Evolutionary conservation across 2,113 vertebrate species (phyloP), one percentile per base, ranked within the genome.

Genomic region (Scopus umbretta): DNA sequence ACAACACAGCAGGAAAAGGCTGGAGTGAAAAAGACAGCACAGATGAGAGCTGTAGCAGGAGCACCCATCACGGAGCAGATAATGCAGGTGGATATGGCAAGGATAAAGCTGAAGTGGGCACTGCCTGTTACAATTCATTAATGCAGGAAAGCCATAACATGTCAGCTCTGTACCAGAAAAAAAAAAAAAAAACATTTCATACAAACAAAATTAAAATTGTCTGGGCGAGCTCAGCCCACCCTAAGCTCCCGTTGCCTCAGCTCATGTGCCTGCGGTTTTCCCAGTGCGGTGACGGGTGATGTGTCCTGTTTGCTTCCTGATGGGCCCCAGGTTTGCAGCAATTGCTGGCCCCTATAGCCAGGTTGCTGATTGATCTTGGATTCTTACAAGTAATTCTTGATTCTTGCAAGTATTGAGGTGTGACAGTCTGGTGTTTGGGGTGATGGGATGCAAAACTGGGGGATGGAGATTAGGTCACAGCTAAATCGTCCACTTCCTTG

Each of bases 261-360:
- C 36, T 23, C n/a, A 4, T 9, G 13, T 11, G 32, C 47, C 32
- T 18, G 61, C 2, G 1, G 21, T 30, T 55, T 76, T 32, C 32
- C 25, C 2, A 3, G 32, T 0, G 1, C 2, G 1, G 29, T 42
- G 56, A 29, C 0, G 6, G 52, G 27, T 19, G 50, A 15, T 0
- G 0, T 6, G 16, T 36, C 58, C 63, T 11, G 2, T 34, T n/a
- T 7, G 7, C 38, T 47, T 58, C 47, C 63, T 5, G 11, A 11
- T 8, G 32, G 25, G 9, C 10, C 25, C 20, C 32, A 3, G 7
- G 27, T 29, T 27, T 25, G 23, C 36, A 75, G 79, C 38, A 32
- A 20, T 5, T 45, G 21, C 32, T 76, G 52, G 17, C 13, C 21
- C 66, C 32, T 17, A 6, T 4, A 61, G 9, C 45, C 47, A 22